Base-by-base conservation (phyloP, 1,140 invertebrate genomes). In the Atopsyche davidsoni region DNA sequence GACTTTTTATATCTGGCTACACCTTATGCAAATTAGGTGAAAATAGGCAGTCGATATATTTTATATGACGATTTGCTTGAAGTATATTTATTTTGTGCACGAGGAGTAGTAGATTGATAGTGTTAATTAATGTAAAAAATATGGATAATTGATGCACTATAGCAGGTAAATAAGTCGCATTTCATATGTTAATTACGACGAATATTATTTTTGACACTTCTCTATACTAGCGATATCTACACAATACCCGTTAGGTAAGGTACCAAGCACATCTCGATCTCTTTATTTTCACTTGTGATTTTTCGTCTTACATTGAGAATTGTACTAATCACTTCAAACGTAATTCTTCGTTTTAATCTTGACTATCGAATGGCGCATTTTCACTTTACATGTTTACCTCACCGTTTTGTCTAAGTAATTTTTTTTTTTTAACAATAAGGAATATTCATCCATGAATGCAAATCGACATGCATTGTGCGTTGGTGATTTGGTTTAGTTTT, bases 31-130 rank as follows among this genome's bases (percentile, higher is more conserved):
- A 53, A 53, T 53, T 53, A 53, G 51, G 51, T 40, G 51, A 53
- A 53, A 53, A 53, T 53, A 53, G 41, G 51, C 44, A 53, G 51
- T 53, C 51, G 45, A 53, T 53, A 47, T 35, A 50, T 50, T 50
- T 50, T 50, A 40, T 50, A 50, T 50, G 48, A 50, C 48, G 48
- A 50, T 50, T 50, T 47, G 21, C 10, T 36, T 36, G 39, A 40
- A 43, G 43, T 43, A 50, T 50, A 50, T 50, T 50, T 50, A 50
- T 50, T 50, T 50, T 43, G 25, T 50, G 39, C 40, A 14, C 18
- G 39, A 28, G 31, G 40, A 50, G 48, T 39, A 22, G 22, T 7
- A 25, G 21, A 24, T 35, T 28, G 11, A 16, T 23, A 25, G 24
- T 43, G 34, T 32, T n/a, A 17, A 41, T 42, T 22, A 41, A 49